phyloP scores from a whole-genome alignment of 2,888 invertebrate species.

The Drosophila dives region DNA sequence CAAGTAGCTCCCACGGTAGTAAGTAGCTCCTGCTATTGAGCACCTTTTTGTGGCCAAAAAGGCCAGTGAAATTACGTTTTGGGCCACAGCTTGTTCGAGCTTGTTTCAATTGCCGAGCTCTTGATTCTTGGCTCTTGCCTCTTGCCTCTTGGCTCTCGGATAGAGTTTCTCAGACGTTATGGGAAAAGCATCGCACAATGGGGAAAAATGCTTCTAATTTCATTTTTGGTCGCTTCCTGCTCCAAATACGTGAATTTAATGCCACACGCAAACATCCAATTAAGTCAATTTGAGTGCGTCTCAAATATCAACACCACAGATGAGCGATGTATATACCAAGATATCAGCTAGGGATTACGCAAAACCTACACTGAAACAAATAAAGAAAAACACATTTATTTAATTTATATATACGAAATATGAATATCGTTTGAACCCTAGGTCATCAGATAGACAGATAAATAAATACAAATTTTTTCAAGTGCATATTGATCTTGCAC shows the following conservation, averaged over 20 bases:
- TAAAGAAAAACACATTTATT: neutral
- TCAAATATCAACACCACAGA: slow-evolving; percentile 15
- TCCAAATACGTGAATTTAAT: slow-evolving; percentile 67
- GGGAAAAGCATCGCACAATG: slow-evolving; percentile 56
- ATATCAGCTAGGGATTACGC: slow-evolving; percentile 7
- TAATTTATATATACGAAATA: neutral
- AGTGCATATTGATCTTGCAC: slow-evolving; percentile 52
- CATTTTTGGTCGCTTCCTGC: slow-evolving; percentile 69
- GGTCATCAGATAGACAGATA: neutral
- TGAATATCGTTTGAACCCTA: neutral
- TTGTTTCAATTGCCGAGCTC: slow-evolving; percentile 27
- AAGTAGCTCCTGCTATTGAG: slow-evolving; percentile 64
- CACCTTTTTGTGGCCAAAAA: slow-evolving; percentile 65
- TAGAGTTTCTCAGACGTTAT: slow-evolving; percentile 60
- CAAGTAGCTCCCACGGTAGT: slow-evolving; percentile 76
- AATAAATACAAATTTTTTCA: slow-evolving; percentile 19
- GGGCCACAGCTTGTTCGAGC: slow-evolving; percentile 34
- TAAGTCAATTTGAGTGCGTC: slow-evolving; percentile 52
- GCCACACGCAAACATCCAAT: slow-evolving; percentile 72
- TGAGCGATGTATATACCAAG: slow-evolving; percentile 10
- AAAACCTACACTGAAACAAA: slow-evolving; percentile 6
- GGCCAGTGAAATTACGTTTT: slow-evolving; percentile 74
- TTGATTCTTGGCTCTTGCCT: neutral
- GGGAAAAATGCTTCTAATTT: slow-evolving; percentile 55
- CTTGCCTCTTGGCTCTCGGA: slow-evolving; percentile 16